Base-by-base conservation (phyloP, 2,797 vertebrate genomes). In the Scolopax rusticola region DNA sequence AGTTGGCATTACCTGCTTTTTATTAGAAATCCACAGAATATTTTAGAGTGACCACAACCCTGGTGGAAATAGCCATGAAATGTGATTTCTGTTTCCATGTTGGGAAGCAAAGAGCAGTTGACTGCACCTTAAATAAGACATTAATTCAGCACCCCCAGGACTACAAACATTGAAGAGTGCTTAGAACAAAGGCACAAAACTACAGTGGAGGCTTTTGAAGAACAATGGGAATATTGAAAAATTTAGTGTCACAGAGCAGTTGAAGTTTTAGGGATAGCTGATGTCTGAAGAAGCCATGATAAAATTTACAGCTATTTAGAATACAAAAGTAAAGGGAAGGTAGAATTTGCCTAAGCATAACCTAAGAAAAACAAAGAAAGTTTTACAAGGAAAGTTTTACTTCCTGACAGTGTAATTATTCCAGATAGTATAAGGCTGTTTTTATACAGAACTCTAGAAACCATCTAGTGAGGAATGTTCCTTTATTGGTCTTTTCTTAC, bases 1-100 rank as follows among this genome's bases (percentile, higher is more conserved):
- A 70, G 30, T 23, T 82, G 64, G 38, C 75, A 63, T 70, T 90
- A 94, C 85, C 91, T 93, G 83, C 7, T 30, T 87, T 86, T 87
- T 84, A 41, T 69, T 86, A 40, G 28, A 76, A 76, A 80, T 23
- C 51, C 33, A 61, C 45, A 71, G 63, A 77, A 38, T 56, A 51
- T 81, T 87, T 80, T 25, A 74, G 45, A 40, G 20, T 82, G 73
- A 54, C 82, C 92, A 61, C 60, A 84, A 65, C 38, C 54, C 50
- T 41, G 45, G 51, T 75, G 28, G 68, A 87, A 89, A 68, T 5
- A 76, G 36, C 18, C 0, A 0, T 61, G 65, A 93, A 90, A 94
- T 64, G 73, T n/a, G 60, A 83, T 76, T 90, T 83, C 45, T 54
- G 8, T 59, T 84, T 87, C 84, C 2, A 0, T 14, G 32, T 77